Evolutionary conservation across 2,888 invertebrate species (phyloP).

Genomic region (Cheilosia variabilis): DNA sequence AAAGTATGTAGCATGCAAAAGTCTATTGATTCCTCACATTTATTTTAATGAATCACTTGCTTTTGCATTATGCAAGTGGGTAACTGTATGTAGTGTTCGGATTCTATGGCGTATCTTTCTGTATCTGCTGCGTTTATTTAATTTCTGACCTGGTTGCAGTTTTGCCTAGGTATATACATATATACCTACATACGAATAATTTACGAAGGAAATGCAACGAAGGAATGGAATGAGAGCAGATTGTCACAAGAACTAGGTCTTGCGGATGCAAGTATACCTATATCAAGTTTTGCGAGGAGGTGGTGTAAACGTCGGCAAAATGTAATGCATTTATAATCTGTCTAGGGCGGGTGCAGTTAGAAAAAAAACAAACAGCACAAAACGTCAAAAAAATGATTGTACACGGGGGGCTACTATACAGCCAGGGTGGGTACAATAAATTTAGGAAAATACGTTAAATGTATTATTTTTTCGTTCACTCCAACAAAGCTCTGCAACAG

Average conservation of each 20-base stretch:
- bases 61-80: background rate
- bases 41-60: constrained; percentile 19
- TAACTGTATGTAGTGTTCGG: background rate
- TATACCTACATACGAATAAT: constrained; percentile 47
- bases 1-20: too few species aligned
- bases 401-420: too few species aligned
- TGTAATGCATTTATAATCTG: constrained; percentile 10
- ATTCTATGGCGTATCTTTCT: background rate
- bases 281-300: constrained; percentile 26
- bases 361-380: background rate
- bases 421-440: background rate
- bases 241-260: constrained; percentile 63
- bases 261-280: constrained; percentile 22
- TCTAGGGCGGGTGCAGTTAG: constrained; percentile 28
- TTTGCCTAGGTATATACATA: background rate
- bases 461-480: constrained; percentile 15
- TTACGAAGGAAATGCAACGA: constrained; percentile 25
- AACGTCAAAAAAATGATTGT: too few species aligned
- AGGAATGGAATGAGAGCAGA: constrained; percentile 28
- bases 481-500: constrained; percentile 27
- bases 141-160: constrained; percentile 45
- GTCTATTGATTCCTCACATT: background rate
- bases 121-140: constrained; percentile 28
- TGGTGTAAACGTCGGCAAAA: constrained; percentile 43
- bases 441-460: background rate